Conservation (phyloP, 2,888 invertebrate species). For the Hypolimnas misippus region DNA sequence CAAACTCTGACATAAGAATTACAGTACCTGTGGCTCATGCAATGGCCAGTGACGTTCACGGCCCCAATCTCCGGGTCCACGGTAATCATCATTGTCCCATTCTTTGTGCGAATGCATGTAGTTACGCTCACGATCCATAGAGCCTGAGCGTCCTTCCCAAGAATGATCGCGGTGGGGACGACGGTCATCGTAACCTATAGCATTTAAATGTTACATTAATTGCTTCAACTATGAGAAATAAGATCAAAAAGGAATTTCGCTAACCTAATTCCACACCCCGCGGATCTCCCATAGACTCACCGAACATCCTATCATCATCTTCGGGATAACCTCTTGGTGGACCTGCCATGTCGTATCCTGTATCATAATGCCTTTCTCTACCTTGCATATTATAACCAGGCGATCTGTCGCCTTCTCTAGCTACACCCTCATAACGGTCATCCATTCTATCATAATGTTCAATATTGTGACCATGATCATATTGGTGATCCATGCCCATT, state of each 20-base stretch:
- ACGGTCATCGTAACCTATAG: constrained; percentile 77
- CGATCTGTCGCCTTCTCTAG: constrained; percentile 74
- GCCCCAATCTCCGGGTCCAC: constrained; percentile 79
- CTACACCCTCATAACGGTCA: constrained; percentile 74
- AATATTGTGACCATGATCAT: constrained; percentile 76
- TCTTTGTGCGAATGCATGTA: constrained; percentile 80
- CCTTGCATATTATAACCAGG: constrained; percentile 70
- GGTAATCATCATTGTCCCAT: constrained; percentile 83
- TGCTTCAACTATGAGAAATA: neutral
- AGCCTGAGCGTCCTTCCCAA: constrained; percentile 81
- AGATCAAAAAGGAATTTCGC: neutral
- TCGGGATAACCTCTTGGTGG: constrained; percentile 79
- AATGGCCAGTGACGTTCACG: constrained; percentile 79
- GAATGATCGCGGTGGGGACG: constrained; percentile 81
- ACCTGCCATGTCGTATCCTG: constrained; percentile 74
- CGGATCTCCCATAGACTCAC: constrained; percentile 75
- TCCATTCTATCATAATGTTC: constrained; percentile 80
- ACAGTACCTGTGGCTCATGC: constrained; percentile 72
- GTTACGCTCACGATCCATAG: constrained; percentile 75
- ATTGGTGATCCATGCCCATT: constrained; percentile 71
- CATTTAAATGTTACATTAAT: neutral
- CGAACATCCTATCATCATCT: constrained; percentile 82
- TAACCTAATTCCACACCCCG: constrained; percentile 73
- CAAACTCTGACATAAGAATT: neutral
- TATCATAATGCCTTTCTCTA: constrained; percentile 77